These are phyloP conservation scores for Orthosia gracilis DNA, from an alignment of 2,888 invertebrate species.

Conservation along the genomic window DNA sequence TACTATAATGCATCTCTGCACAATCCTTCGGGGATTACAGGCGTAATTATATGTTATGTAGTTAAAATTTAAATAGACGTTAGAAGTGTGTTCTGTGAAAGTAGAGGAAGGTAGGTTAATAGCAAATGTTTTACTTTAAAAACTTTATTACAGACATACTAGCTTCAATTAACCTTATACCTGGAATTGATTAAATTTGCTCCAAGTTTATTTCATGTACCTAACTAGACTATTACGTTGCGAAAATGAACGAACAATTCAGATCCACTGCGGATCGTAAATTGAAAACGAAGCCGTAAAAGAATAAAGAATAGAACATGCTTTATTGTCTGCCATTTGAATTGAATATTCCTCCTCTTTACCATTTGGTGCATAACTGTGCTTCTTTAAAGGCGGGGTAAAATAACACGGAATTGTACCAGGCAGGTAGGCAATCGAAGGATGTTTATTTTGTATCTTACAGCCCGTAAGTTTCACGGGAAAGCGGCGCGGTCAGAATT, in stretches of 20 bases:
- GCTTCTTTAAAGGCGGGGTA: slow-evolving; percentile 9
- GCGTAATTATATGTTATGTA: background rate
- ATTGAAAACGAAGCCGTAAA: slow-evolving; percentile 35
- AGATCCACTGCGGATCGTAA: slow-evolving; percentile 35
- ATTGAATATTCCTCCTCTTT: slow-evolving; percentile 40
- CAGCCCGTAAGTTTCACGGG: slow-evolving; percentile 26
- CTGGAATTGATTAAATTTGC: slow-evolving; percentile 17
- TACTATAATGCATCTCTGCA: no score
- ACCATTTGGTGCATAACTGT: slow-evolving; percentile 31
- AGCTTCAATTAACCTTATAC: slow-evolving; percentile 17
- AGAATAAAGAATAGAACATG: slow-evolving; percentile 37
- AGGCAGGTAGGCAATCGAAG: slow-evolving; percentile 41
- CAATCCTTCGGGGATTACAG: no score
- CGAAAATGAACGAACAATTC: slow-evolving; percentile 31
- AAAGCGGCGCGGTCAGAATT: slow-evolving; percentile 42
- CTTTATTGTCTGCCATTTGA: slow-evolving; percentile 38
- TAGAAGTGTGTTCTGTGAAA: slow-evolving; percentile 1
- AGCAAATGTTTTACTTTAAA: slow-evolving; percentile 2
- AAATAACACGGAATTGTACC: slow-evolving; percentile 31
- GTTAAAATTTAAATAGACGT: slow-evolving; percentile 1
- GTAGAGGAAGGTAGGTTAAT: background rate
- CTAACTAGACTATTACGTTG: background rate
- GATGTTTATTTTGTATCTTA: slow-evolving; percentile 52
- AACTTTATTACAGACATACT: slow-evolving; percentile 4
- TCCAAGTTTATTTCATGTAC: slow-evolving; percentile 37